Percentiles rank a stretch among this genome's conserved stretches.
Conservation (phyloP, 2,797 vertebrate species). For the Girardinus metallicus region DNA sequence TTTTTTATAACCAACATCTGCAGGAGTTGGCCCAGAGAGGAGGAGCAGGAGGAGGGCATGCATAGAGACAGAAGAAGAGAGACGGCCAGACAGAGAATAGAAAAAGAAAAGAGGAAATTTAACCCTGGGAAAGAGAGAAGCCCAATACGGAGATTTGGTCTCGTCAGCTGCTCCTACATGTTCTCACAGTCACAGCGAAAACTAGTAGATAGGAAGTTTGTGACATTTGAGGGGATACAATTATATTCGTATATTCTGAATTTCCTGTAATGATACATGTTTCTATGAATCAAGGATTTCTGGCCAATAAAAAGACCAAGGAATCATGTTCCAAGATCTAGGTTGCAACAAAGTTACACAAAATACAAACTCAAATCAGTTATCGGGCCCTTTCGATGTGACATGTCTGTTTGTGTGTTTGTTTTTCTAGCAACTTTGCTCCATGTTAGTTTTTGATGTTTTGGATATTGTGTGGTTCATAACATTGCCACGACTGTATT, state of each 20-base stretch:
- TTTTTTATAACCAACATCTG: slow-evolving; percentile 74
- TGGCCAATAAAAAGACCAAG: background rate
- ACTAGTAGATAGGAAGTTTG: background rate
- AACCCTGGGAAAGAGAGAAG: slow-evolving; percentile 40
- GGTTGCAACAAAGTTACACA: background rate
- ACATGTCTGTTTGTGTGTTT: background rate
- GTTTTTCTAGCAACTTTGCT: background rate
- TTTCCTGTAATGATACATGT: background rate
- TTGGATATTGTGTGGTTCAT: background rate
- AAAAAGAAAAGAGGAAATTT: slow-evolving; percentile 45
- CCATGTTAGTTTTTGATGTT: background rate
- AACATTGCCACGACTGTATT: background rate
- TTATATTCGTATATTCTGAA: background rate
- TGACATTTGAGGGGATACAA: background rate
- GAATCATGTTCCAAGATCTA: background rate
- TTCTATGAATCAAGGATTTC: background rate
- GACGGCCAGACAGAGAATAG: slow-evolving; percentile 45
- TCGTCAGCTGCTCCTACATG: background rate
- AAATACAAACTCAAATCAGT: background rate
- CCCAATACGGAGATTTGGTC: background rate
- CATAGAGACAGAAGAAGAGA: slow-evolving; percentile 8
- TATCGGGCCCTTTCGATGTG: background rate
- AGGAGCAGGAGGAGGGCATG: background rate
- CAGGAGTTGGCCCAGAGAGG: slow-evolving; percentile 56
- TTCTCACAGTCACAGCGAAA: background rate